These are phyloP conservation scores for Cinara cedri DNA, from an alignment of 2,888 invertebrate genomes.

Conservation along the genomic window DNA sequence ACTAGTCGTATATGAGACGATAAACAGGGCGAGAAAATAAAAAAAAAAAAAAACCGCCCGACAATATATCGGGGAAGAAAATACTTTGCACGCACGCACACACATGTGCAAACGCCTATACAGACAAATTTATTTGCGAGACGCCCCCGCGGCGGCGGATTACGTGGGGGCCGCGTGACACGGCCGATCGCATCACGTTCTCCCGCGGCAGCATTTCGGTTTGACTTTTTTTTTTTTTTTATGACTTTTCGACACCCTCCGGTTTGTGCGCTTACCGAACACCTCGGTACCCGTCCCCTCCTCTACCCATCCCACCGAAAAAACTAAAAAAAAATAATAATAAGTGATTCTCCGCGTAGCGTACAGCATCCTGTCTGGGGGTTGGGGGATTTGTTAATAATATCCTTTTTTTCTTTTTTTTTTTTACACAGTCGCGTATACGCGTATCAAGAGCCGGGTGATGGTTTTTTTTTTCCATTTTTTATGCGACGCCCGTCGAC, in stretches of 20 bases:
- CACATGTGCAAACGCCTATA: neutral
- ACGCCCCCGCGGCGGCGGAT: slow-evolving; percentile 17
- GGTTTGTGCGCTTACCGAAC: slow-evolving; percentile 42
- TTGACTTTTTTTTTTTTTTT: slow-evolving; percentile 51
- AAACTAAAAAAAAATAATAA: neutral
- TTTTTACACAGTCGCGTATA: too few relatives aligned
- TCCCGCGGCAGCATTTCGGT: too few relatives aligned
- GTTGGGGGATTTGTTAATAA: neutral
- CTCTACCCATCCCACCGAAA: neutral
- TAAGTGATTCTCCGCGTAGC: neutral
- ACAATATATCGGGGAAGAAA: neutral
- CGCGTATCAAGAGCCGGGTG: too few relatives aligned
- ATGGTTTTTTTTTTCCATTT: too few relatives aligned
- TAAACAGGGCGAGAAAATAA: neutral
- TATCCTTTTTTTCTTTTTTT: too few relatives aligned
- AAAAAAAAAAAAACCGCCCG: neutral
- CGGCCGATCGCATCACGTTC: slow-evolving; percentile 37
- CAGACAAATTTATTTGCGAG: slow-evolving; percentile 40
- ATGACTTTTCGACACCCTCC: slow-evolving; percentile 49
- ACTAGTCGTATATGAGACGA: neutral
- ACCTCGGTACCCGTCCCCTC: too few relatives aligned
- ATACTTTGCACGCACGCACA: neutral
- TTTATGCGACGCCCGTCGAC: too few relatives aligned
- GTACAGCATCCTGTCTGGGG: neutral
- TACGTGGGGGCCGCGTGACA: slow-evolving; percentile 20